A percentile compares a stretch with the other conserved stretches of the same genome.
Evolutionary conservation across 2,113 vertebrate species (phyloP).

Genomic region (Urocolius indicus): DNA sequence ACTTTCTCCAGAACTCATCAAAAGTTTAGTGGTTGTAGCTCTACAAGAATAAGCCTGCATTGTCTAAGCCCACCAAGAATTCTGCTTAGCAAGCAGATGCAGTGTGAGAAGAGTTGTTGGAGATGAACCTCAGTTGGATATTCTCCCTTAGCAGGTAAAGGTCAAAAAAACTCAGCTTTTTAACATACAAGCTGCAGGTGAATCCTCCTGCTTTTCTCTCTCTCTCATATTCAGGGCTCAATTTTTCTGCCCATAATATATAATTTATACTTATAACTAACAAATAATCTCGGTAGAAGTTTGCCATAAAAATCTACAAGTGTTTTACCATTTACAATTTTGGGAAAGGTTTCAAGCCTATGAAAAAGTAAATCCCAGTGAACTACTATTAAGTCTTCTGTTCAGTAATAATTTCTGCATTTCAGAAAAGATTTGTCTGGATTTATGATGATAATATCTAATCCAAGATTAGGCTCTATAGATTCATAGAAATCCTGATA

Average conservation of each 20-base stretch:
- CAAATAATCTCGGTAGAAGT: background rate
- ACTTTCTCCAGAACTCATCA: no score
- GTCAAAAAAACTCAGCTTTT: background rate
- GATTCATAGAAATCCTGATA: background rate
- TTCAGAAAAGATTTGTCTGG: background rate
- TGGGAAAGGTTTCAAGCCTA: background rate
- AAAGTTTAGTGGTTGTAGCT: background rate
- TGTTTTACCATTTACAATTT: background rate
- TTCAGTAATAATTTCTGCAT: no score
- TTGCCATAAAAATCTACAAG: background rate
- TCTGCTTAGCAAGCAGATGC: background rate
- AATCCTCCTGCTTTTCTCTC: background rate
- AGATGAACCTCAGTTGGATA: background rate
- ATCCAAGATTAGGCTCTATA: background rate
- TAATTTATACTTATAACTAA: background rate
- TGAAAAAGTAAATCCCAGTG: background rate
- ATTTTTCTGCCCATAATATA: background rate
- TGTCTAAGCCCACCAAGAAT: background rate
- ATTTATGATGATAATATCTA: background rate
- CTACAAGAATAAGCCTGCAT: background rate
- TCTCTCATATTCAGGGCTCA: background rate
- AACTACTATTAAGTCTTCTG: background rate
- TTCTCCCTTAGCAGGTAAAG: background rate
- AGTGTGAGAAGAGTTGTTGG: background rate
- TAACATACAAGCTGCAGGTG: background rate